phyloP scores from a whole-genome alignment of 2,113 vertebrate species.

The Trogon surrucura region DNA sequence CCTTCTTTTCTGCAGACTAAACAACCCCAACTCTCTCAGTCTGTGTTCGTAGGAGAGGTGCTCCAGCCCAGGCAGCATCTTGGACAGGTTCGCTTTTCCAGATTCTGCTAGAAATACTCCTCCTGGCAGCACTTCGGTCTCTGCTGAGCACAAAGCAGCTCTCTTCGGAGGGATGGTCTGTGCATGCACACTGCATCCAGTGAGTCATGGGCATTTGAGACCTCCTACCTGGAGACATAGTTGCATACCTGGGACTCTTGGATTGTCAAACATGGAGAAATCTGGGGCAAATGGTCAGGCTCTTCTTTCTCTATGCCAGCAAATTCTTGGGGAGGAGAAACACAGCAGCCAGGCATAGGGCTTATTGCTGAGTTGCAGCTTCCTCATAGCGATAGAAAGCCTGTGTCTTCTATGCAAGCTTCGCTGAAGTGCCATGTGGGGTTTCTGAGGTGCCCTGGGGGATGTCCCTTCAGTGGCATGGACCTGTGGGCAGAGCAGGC shows the following conservation, averaged over 20 bases:
- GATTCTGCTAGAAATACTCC: neutral
- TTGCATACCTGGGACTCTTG: neutral
- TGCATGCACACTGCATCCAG: fast-evolving
- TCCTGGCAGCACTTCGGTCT: neutral
- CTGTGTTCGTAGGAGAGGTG: no score
- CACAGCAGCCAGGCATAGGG: fast-evolving
- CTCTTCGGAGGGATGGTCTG: neutral
- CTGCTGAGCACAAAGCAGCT: neutral
- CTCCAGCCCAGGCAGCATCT: neutral
- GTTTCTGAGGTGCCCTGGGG: neutral
- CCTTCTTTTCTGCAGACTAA: no score
- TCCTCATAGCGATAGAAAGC: neutral
- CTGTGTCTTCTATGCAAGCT: neutral
- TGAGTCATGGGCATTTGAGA: neutral
- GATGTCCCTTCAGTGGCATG: neutral
- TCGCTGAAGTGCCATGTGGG: neutral
- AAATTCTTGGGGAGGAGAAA: neutral
- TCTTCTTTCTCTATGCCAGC: neutral
- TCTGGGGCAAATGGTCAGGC: neutral
- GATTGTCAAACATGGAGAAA: neutral
- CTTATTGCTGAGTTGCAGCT: neutral
- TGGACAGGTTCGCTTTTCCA: neutral
- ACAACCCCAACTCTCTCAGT: no score
- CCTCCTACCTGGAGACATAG: neutral
- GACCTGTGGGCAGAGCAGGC: neutral